Conservation (phyloP, 2,113 vertebrate genomes). For the Saguinus imperator region DNA sequence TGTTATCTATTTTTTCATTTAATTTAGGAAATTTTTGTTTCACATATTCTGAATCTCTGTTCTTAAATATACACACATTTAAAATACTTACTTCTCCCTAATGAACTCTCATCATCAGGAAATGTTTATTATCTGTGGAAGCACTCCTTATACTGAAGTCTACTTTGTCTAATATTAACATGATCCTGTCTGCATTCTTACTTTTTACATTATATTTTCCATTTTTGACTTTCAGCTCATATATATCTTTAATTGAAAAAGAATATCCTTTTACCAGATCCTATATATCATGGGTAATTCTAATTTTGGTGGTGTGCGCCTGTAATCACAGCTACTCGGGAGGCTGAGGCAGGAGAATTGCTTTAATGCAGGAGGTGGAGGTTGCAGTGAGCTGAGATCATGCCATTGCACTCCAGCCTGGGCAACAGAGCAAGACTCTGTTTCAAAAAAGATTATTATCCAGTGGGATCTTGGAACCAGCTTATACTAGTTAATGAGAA, state of each 20-base stretch:
- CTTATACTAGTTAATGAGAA: background rate
- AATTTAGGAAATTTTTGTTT: background rate
- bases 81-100: background rate
- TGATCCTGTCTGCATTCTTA: background rate
- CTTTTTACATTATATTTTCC: background rate
- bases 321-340: no score
- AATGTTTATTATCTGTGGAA: background rate
- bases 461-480: background rate
- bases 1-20: background rate
- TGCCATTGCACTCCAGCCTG: no score
- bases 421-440: no score
- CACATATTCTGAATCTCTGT: background rate
- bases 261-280: background rate
- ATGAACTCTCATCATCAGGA: background rate
- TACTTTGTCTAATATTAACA: background rate
- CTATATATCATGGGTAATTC: background rate
- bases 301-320: background rate
- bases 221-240: background rate
- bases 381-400: no score
- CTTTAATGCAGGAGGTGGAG: no score
- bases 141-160: background rate
- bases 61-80: background rate
- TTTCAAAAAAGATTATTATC: background rate
- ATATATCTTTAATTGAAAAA: background rate
- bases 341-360: no score